phyloP scores from a whole-genome alignment of 2,113 vertebrate species.

The Ctenomys sociabilis region DNA sequence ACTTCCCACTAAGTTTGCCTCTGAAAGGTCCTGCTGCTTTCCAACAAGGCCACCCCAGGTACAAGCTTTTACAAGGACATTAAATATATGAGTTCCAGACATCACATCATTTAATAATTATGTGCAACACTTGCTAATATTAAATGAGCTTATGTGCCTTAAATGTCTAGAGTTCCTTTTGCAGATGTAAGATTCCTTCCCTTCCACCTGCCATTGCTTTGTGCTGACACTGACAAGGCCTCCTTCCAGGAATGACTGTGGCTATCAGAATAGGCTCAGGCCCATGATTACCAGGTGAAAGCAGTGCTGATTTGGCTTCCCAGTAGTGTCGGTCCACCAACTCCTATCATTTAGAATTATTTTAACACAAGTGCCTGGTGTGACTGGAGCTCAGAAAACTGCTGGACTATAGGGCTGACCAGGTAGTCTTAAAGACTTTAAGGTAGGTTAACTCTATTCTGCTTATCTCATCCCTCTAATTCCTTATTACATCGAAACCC shows the following conservation, averaged over 20 bases:
- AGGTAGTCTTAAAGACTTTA: background rate
- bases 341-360: background rate
- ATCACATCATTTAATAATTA: background rate
- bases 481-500: background rate
- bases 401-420: background rate
- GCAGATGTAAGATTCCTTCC: background rate
- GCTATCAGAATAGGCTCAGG: background rate
- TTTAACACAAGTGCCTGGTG: background rate
- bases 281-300: accelerated
- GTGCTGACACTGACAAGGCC: background rate
- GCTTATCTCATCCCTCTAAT: background rate
- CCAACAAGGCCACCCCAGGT: accelerated
- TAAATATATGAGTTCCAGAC: background rate
- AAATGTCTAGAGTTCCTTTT: background rate
- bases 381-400: background rate
- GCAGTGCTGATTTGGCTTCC: background rate
- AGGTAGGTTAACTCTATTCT: background rate
- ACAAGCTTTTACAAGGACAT: background rate
- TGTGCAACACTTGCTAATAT: background rate
- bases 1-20: too few relatives aligned
- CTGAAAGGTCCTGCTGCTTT: background rate
- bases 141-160: background rate
- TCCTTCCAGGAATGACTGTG: background rate
- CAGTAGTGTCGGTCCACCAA: background rate
- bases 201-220: background rate